Evolutionary conservation across 2,113 vertebrate genomes (phyloP), one percentile per base, ranked within the genome.

Genomic region (Plectropomus leopardus): DNA sequence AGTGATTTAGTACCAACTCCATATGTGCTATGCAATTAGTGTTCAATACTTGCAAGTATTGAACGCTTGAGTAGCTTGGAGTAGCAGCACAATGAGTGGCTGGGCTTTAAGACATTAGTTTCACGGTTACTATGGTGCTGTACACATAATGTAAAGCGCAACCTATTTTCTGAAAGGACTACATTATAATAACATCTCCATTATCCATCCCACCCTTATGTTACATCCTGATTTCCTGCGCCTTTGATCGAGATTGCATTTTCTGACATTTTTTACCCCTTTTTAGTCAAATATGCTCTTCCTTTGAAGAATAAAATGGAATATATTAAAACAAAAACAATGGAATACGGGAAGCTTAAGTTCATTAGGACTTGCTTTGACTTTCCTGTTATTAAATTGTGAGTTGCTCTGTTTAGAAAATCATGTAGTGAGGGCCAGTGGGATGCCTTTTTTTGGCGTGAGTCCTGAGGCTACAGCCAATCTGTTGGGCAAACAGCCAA

Each of bases 401-500:
- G 34, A 83, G n/a, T 53, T 51, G 60, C 51, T 68, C 42, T 57
- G 26, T 28, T 78, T 55, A 86, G 40, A 86, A 75, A 44, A 78
- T 70, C 54, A 58, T 78, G 60, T 28, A 44, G 23, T 23, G n/a
- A 78, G 36, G 47, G 58, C 23, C 42, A 40, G 42, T 23, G 57
- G 44, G 76, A 72, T 2, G 32, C 26, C 60, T 80, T 74, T 64
- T 77, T 86, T 77, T 82, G 51, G 69, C 0, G 0, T 7, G 13
- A 47, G 48, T 69, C 89, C 76, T 58, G 51, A 80, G 57, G 81
- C 66, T 10, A 21, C 8, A 81, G 78, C 51, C 78, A 86, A 77
- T 88, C 57, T 88, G 76, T 53, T 80, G 47, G 78, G 78, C 78
- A 61, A 66, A 69, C 32, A 61, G 23, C 61, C 78, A 83, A 57